Percentiles rank a stretch among this genome's conserved stretches.
Evolutionary conservation across 2,113 vertebrate species (phyloP).

Genomic region (Dasypus novemcinctus): DNA sequence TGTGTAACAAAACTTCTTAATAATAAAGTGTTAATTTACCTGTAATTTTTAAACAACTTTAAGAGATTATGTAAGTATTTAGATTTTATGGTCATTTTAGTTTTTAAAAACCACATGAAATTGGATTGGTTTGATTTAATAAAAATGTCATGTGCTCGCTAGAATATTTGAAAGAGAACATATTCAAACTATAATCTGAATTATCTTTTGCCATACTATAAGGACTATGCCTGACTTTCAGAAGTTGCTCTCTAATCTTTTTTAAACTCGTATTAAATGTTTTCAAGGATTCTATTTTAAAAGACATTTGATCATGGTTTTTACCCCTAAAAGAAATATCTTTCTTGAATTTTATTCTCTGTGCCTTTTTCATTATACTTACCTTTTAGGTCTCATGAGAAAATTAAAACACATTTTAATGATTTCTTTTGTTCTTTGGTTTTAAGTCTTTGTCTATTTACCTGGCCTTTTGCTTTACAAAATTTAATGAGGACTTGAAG

Average conservation of each 20-base stretch:
- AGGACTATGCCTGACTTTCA: slow-evolving; percentile 69
- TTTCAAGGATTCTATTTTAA: background rate
- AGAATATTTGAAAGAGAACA: background rate
- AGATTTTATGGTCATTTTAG: background rate
- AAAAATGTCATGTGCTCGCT: background rate
- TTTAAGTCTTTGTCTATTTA: background rate
- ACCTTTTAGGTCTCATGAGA: background rate
- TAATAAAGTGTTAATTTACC: background rate
- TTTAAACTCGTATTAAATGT: background rate
- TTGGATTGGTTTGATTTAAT: background rate
- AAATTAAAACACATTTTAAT: background rate
- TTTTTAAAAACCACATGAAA: background rate
- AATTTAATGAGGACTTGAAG: slow-evolving; percentile 24
- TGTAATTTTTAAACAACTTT: slow-evolving; percentile 40
- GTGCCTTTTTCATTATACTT: background rate
- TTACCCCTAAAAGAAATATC: slow-evolving; percentile 10
- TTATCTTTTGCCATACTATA: background rate
- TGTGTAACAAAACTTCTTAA: background rate
- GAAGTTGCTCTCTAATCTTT: slow-evolving; percentile 57
- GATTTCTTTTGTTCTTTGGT: background rate
- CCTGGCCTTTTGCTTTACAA: slow-evolving; percentile 15
- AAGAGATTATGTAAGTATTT: background rate
- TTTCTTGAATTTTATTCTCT: slow-evolving; percentile 27
- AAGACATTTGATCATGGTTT: background rate
- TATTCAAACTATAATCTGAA: background rate